Base-by-base conservation (phyloP, 2,888 invertebrate species). In the Aethes cnicana region DNA sequence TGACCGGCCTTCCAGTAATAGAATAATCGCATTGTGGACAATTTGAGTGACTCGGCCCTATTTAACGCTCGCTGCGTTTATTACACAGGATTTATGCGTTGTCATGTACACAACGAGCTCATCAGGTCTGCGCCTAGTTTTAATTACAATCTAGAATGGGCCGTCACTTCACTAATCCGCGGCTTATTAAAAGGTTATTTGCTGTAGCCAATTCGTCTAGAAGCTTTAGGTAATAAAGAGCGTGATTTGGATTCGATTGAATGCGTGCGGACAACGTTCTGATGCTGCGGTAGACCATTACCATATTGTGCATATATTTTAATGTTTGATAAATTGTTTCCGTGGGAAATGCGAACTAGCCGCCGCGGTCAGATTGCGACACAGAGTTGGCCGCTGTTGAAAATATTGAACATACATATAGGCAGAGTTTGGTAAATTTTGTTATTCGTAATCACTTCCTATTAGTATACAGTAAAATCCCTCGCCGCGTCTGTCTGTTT, bases 21-120 rank as follows among this genome's bases (percentile, higher is more conserved):
- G 77, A 84, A 84, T 86, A 85, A 86, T 86, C 83, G 82, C 79
- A 84, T 84, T 84, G 83, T 82, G 84, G 77, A 77, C 81, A 76
- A 82, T 84, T 84, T 82, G 80, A 84, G 81, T 81, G 82, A 83
- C 79, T 81, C 79, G 72, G 69, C 68, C 76, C 73, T 83, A 81
- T 85, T 83, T 82, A 84, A 82, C 75, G 83, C 73, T 79, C 65
- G 65, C 71, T 77, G 82, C 81, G 78, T 84, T 86, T 85, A 85
- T 86, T 85, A 84, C 74, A 69, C 61, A 63, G 77, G 81, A 84
- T 86, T 87, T 85, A 85, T 86, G 82, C 77, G 77, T 77, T 82
- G 84, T 82, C 85, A 84, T 83, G 74, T 72, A 76, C 78, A 74
- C 68, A 72, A 74, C 70, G 77, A 77, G 74, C 78, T 84, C 83